Conservation (phyloP, 2,888 invertebrate genomes). For the Drosophila fulvimacula region DNA sequence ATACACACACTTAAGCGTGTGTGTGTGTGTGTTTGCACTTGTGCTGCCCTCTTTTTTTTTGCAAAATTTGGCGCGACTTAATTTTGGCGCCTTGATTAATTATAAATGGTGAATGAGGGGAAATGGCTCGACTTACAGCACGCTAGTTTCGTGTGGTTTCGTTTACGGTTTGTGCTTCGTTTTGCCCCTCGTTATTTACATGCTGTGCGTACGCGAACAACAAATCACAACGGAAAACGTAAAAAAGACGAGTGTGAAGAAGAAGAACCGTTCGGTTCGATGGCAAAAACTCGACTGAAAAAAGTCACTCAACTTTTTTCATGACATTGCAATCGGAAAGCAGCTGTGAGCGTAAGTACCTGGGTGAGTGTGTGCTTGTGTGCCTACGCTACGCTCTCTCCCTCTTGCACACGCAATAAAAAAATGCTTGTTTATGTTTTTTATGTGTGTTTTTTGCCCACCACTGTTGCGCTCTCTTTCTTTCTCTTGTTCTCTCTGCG, state of each 20-base stretch:
- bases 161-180: conserved; percentile 22
- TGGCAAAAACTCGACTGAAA: conserved; percentile 85
- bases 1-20: conserved; percentile 54
- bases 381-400: conserved; percentile 29
- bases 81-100: conserved; percentile 51
- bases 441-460: conserved; percentile 66
- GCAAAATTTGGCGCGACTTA: conserved; percentile 54
- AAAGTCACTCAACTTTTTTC: conserved; percentile 81
- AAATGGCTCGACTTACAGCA: conserved; percentile 20
- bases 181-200: conserved; percentile 57
- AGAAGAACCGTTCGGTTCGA: conserved; percentile 73
- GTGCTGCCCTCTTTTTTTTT: conserved; percentile 61
- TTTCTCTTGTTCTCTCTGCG: conserved; percentile 28
- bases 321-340: conserved; percentile 36
- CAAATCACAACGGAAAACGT: conserved; percentile 58
- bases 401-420: conserved; percentile 44
- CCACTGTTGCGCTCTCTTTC: conserved; percentile 37
- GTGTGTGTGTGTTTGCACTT: conserved; percentile 71
- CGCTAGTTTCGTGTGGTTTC: conserved; percentile 32
- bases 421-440: conserved; percentile 80
- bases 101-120: conserved; percentile 20
- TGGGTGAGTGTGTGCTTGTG: conserved; percentile 33
- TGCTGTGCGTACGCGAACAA: conserved; percentile 58
- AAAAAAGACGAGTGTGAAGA: conserved; percentile 58
- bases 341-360: conserved; percentile 49